Base-by-base conservation (phyloP, 1,140 invertebrate genomes). In the Eupeodes corollae region DNA sequence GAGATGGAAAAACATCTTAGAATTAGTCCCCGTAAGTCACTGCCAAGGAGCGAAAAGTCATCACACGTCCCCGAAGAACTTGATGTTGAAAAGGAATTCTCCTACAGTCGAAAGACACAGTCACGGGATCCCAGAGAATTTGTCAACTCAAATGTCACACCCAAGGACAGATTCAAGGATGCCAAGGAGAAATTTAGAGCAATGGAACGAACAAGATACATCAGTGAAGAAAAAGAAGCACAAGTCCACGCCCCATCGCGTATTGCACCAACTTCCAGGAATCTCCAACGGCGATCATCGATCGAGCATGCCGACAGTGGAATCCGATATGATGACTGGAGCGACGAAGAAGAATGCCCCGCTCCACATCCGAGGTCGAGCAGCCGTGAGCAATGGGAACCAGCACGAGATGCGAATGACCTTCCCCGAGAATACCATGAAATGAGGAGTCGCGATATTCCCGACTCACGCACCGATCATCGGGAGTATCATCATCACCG, bases 121-220 rank as follows among this genome's bases (percentile, higher is more conserved):
- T 26, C 21, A 8, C 3, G 21, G 8, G 21, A 26, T 26, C 21
- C 21, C 3, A 26, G 21, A 26, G 21, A 26, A 26, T 26, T 5
- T 26, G 21, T 26, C 8, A 26, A 26, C 8, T 8, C 21, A 11
- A 49, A 61, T 42, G 66, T 71, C 3, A 77, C 79, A 32, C 84
- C 84, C 1, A 74, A 82, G 47, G 84, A 88, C 51, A 75, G 86
- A 34, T 88, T 88, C 62, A 82, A 86, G 55, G 84, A 87, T 56
- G 84, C 85, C 35, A 88, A 87, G 63, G 83, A 88, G 59, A 87
- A 87, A 66, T 88, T 88, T 57, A 74, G 82, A 59, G 77, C 80
- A 18, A 75, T 88, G 69, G 85, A 89, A 65, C 73, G 79, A 51
- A 79, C 84, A 51, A 74, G 79, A 35, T 75, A 79, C 44, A 72